Evolutionary conservation across 2,888 invertebrate species (phyloP).

Genomic region (Hedya salicella): DNA sequence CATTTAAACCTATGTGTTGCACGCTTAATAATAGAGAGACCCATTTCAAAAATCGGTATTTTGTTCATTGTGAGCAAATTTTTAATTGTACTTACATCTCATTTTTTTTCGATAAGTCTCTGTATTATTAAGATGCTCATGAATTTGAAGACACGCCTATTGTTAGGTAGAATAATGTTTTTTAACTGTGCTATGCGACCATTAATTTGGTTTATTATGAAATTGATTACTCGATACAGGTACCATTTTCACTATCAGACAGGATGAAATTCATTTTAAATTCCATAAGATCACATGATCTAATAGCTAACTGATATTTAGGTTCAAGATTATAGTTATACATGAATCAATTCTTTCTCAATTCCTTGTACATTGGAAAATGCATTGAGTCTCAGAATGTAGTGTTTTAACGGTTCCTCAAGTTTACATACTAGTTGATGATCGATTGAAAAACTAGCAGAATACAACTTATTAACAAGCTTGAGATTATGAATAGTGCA

Average conservation of each 20-base stretch:
- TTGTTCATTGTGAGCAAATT: not conserved
- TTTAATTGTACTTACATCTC: no score
- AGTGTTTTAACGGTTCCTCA: not conserved
- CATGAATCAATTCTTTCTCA: slow-evolving; percentile 5
- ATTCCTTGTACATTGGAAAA: not conserved
- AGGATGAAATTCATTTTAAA: not conserved
- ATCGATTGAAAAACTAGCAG: slow-evolving; percentile 35
- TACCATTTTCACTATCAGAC: no score
- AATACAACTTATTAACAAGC: slow-evolving; percentile 49
- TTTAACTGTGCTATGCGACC: not conserved
- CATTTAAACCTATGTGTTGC: slow-evolving; percentile 32
- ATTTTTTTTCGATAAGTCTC: not conserved
- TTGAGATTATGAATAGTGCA: slow-evolving; percentile 51
- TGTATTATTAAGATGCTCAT: slow-evolving; percentile 9
- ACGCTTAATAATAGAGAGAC: slow-evolving; percentile 11
- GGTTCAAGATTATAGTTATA: not conserved
- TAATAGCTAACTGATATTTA: not conserved
- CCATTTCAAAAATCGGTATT: not conserved
- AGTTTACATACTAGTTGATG: slow-evolving; percentile 41
- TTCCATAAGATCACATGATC: not conserved
- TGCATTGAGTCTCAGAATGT: not conserved
- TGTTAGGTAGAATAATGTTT: not conserved
- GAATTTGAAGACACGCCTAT: not conserved
- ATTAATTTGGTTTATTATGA: not conserved
- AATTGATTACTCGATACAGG: no score